Base-by-base conservation (phyloP, 1,140 invertebrate species). In the Drosophila sp. region DNA sequence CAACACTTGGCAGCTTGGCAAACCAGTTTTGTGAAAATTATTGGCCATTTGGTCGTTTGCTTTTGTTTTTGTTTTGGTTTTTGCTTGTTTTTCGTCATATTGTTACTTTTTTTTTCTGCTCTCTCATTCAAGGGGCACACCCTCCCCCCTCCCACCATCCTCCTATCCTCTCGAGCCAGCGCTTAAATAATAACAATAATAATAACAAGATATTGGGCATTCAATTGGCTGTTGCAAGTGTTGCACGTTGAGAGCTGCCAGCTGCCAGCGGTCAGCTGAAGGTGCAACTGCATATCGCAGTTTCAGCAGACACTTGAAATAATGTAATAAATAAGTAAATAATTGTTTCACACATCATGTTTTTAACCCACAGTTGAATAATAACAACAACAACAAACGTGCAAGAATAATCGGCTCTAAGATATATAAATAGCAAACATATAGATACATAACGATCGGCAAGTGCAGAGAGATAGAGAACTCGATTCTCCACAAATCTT, bases 1-100 rank as follows among this genome's bases (percentile, higher is more conserved):
- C 83, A 89, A 72, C 65, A 67, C 63, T 72, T 51, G 63, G 53
- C 57, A 75, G 4, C 21, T 21, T 21, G 21, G 21, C 21, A 21
- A 89, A 89, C 84, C 83, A 84, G 83, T 89, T 87, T 89, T 84
- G 80, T 89, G 76, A 83, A 89, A 87, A 89, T 83, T 73, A 89
- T 83, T 80, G 76, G 63, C 72, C 41, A 73, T 75, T 51, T 50
- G 66, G 53, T 69, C 11, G 7, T 59, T 76, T 78, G 79, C 67
- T 66, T 56, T 67, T 50, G 41, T 50, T 57, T 43, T 57, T 50
- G 58, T 50, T 38, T 43, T 27, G n/a, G 29, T 51, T 78, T 78
- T 72, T 41, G 46, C 14, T 53, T 58, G 13, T 43, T 53, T 57
- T 70, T 32, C 54, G 63, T 51, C 45, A 40, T 43, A n/a, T n/a